These are phyloP conservation scores for Neotoma lepida DNA, from an alignment of 2,113 vertebrate genomes.

Conservation along the genomic window DNA sequence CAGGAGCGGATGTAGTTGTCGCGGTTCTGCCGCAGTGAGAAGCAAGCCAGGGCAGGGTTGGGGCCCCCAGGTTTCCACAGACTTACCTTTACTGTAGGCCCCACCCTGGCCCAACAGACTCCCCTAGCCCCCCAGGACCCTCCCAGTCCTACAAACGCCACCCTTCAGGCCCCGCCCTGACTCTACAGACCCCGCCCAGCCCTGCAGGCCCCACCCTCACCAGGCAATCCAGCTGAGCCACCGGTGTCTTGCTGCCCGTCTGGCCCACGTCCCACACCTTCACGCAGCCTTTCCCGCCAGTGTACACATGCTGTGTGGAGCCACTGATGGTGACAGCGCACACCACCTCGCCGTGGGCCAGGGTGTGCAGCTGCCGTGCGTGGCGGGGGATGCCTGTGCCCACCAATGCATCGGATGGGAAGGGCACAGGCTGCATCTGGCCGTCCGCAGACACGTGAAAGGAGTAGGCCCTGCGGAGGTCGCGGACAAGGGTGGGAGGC, in stretches of 20 bases:
- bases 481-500: not conserved
- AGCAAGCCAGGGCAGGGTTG: too few species aligned
- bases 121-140: too few species aligned
- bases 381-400: constrained; percentile 77
- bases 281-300: constrained; percentile 88
- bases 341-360: constrained; percentile 94
- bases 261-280: constrained; percentile 97
- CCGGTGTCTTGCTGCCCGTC: constrained; percentile 89
- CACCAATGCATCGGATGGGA: constrained; percentile 83
- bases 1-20: constrained; percentile 85
- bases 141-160: not conserved
- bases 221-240: constrained; percentile 83
- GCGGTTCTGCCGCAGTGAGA: constrained; percentile 73
- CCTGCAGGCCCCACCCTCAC: constrained; percentile 63
- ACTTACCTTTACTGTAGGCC: not conserved
- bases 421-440: constrained; percentile 96
- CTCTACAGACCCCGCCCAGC: not conserved
- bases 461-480: constrained; percentile 86
- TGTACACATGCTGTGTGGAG: constrained; percentile 93
- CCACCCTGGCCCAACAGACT: not conserved
- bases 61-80: too few species aligned
- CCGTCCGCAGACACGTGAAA: constrained; percentile 93
- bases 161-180: not conserved
- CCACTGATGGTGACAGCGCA: constrained; percentile 95
- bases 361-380: constrained; percentile 84